Base-by-base conservation (phyloP, 2,797 vertebrate genomes). In the Nyctibius grandis region DNA sequence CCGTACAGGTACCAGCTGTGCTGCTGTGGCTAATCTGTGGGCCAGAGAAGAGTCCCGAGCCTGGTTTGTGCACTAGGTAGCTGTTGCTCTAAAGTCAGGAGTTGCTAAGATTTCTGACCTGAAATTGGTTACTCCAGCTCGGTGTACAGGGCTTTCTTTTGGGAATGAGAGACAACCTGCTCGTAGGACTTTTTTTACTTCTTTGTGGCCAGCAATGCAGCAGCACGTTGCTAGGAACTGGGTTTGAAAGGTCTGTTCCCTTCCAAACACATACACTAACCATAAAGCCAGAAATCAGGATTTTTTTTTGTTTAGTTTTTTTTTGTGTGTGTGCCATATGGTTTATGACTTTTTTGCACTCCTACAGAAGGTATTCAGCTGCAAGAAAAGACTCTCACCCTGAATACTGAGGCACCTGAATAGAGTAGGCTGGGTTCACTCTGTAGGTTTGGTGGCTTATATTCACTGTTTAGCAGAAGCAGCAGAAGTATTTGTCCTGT, bases 1-100 rank as follows among this genome's bases (percentile, higher is more conserved):
- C 36, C 2, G 0, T 5, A 3, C 0, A 6, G 31, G 5, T 54
- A 25, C 29, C 5, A 11, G 25, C 63, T 1, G 1, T 36, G 42
- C 28, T 54, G 50, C 74, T 38, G 44, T 25, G 68, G 16, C 23
- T 57, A 1, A 1, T 47, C 12, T 15, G 26, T 29, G 38, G 31
- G 21, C 59, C 31, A n/a, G 23, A 38, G 25, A 25, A 38, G 17
- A 8, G 29, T 67, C 22, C 9, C 8, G 13, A 11, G 17, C 14
- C 5, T 1, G 1, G 2, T 38, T 20, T 29, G 15, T 26, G 36
- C 7, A 1, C 28, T 25, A 28, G 15, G 21, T 18, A 20, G n/a
- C 56, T 51, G 19, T n/a, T 78, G 29, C 21, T 85, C 17, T 85
- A 0, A 40, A 33, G 36, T 20, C 33, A 50, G 16, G 40, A 65